These are phyloP conservation scores for Polydesmus complanatus DNA, from an alignment of 2,888 invertebrate genomes.

Conservation along the genomic window DNA sequence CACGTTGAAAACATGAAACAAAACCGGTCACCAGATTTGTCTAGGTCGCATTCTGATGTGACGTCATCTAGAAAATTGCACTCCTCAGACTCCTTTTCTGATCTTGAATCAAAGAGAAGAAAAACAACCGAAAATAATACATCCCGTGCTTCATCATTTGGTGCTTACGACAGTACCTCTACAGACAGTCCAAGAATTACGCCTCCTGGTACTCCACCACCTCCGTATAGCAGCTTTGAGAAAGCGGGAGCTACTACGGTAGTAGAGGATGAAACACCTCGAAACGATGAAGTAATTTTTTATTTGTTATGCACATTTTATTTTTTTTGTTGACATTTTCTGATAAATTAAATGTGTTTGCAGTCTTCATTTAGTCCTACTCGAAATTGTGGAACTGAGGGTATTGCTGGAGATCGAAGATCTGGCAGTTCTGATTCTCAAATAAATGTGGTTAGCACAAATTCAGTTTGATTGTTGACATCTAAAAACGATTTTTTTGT, in stretches of 20 bases:
- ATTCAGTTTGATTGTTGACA: too few species aligned
- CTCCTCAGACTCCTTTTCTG: constrained; percentile 14
- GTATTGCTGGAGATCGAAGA: constrained; percentile 10
- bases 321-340: background rate
- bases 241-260: background rate
- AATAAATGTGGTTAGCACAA: background rate
- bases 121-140: constrained; percentile 11
- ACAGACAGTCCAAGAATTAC: constrained; percentile 31
- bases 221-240: constrained; percentile 45
- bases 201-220: constrained; percentile 77
- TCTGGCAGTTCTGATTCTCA: constrained; percentile 10
- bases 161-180: constrained; percentile 16
- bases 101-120: constrained; percentile 3
- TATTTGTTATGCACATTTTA: background rate
- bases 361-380: constrained; percentile 19
- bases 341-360: background rate
- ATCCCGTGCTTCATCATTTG: constrained; percentile 18
- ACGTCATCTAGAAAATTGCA: constrained; percentile 14
- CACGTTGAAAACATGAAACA: constrained; percentile 20
- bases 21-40: constrained; percentile 16
- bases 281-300: constrained; percentile 7
- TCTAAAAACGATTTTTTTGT: background rate
- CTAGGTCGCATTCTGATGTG: constrained; percentile 18
- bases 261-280: constrained; percentile 2
- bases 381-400: constrained; percentile 5